Evolutionary conservation across 2,888 invertebrate species (phyloP), one percentile per base, ranked within the genome.

Genomic region (Lacanobia oleracea): DNA sequence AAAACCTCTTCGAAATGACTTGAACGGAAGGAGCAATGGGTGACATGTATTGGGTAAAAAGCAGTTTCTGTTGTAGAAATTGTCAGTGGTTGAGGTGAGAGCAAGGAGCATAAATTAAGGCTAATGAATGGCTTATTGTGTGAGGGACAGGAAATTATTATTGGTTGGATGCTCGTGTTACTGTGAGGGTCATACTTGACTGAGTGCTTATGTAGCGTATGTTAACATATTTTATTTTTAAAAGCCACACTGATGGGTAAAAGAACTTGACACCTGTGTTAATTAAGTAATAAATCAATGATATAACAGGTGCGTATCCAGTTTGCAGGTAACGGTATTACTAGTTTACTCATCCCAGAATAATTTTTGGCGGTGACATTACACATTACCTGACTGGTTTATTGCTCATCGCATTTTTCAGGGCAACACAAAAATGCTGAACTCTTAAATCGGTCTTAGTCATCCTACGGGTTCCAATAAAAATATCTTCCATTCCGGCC

Each of bases 71-170:
- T 69, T 61, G 65, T 83, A 66, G 76, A 87, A 87, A 88, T 90
- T 90, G 88, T 89, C 86, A 83, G 84, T 86, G 82, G 88, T 84
- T 89, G 89, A 94, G 93, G 94, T 93, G 92, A 92, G 92, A 93
- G 93, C 91, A 93, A 93, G 92, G 88, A 94, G 93, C 91, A 94
- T 95, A 94, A 95, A 95, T 95, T 95, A 94, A 94, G 94, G 94
- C 91, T 95, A 95, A 95, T 95, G 95, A 95, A 95, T 95, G 95
- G 93, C 92, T 94, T 94, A 94, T 95, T 95, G 94, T 93, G 88
- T 90, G 90, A 90, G 91, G 90, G 92, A 94, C 94, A 94, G 95
- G 95, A 95, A 94, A 94, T 94, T 93, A 93, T 95, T 95, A 95
- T 94, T 94, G 92, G 90, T 89, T 77, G 86, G 86, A 83, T 86